A percentile compares a stretch with the other conserved stretches of the same genome.
Conservation (phyloP, 2,797 vertebrate genomes). For the Uromys caudimaculatus region DNA sequence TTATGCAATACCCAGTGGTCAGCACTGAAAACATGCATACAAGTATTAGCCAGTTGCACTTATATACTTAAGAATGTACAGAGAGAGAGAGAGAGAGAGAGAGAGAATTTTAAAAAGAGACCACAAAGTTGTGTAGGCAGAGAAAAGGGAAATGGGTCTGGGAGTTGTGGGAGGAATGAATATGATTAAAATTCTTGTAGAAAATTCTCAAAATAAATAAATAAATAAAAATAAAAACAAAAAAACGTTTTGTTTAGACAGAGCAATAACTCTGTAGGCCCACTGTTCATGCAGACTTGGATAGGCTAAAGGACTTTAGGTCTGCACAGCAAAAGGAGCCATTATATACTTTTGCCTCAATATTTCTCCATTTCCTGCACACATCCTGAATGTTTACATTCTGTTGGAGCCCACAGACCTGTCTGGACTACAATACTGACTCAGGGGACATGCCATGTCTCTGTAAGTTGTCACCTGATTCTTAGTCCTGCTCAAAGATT, state of each 20-base stretch:
- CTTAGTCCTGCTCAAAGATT: conserved; percentile 7
- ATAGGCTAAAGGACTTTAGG: neutral
- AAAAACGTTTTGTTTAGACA: neutral
- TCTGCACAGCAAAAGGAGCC: neutral
- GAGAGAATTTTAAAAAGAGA: neutral
- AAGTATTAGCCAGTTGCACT: neutral
- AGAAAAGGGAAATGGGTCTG: neutral
- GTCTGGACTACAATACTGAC: neutral
- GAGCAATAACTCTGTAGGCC: neutral
- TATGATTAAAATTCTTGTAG: neutral
- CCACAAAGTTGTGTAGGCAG: neutral
- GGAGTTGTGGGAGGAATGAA: neutral
- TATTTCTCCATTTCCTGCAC: neutral
- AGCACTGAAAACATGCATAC: neutral
- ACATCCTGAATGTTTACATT: neutral
- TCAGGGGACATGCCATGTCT: neutral
- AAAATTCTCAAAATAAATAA: neutral
- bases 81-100: neutral
- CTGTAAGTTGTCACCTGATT: conserved; percentile 15
- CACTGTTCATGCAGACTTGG: neutral
- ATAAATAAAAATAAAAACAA: too few relatives aligned
- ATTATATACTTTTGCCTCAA: neutral
- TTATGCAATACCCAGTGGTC: neutral
- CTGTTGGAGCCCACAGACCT: neutral
- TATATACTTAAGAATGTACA: neutral